These are phyloP conservation scores for Drosophila sucinea DNA, from an alignment of 1,140 invertebrate species.

Conservation along the genomic window DNA sequence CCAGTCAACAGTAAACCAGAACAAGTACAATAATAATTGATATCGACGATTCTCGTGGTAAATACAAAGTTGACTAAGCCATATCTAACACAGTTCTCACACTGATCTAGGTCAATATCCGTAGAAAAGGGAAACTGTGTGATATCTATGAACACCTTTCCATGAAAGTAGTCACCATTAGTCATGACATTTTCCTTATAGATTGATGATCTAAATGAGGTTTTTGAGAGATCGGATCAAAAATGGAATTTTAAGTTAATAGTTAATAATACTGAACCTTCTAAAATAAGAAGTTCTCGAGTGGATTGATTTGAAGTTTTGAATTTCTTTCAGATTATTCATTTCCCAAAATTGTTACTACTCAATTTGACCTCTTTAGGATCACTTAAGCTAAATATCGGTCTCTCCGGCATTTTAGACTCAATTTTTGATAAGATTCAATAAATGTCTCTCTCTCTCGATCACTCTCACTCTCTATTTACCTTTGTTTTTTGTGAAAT, in stretches of 20 bases:
- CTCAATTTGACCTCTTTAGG: background rate
- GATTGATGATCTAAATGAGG: too few species aligned
- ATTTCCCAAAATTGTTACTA: background rate
- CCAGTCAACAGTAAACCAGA: background rate
- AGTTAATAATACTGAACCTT: too few species aligned
- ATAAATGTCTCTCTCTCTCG: background rate
- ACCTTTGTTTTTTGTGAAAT: background rate
- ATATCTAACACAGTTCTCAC: background rate
- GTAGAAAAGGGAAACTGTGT: background rate
- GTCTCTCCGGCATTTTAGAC: background rate
- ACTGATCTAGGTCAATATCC: constrained; percentile 28
- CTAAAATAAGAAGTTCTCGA: background rate
- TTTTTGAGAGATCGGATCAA: too few species aligned
- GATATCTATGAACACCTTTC: background rate
- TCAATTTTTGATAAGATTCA: background rate
- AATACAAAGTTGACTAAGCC: constrained; percentile 7
- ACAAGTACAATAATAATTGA: constrained; percentile 3
- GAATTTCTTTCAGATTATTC: background rate
- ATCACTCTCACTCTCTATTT: background rate
- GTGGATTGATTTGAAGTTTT: background rate
- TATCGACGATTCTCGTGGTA: background rate
- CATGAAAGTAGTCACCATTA: background rate
- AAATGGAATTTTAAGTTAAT: too few species aligned
- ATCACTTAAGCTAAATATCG: background rate
- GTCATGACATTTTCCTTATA: too few species aligned